Conservation (phyloP, 2,797 vertebrate genomes). For the Crenuchus spilurus region DNA sequence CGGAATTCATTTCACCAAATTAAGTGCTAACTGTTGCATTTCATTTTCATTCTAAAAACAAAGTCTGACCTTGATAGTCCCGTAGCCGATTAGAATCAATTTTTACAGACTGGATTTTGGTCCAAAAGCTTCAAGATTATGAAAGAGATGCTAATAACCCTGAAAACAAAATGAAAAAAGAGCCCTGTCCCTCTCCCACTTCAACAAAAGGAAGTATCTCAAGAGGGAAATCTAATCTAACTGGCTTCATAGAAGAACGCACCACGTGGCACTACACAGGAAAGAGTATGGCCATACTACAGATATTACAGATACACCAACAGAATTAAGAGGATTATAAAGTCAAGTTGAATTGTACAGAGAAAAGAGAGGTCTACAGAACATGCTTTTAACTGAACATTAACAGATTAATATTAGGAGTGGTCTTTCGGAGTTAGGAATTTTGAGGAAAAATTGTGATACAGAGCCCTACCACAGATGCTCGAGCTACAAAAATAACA, state of each 20-base stretch:
- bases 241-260: slow-evolving; percentile 58
- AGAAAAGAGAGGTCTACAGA: slow-evolving; percentile 59
- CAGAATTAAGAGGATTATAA: slow-evolving; percentile 4
- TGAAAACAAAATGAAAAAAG: slow-evolving; percentile 19
- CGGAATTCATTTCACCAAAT: slow-evolving; percentile 59
- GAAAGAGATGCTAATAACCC: slow-evolving; percentile 32
- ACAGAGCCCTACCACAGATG: slow-evolving; percentile 34
- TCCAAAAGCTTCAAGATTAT: slow-evolving; percentile 41
- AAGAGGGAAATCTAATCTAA: slow-evolving; percentile 48
- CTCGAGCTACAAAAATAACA: slow-evolving; percentile 53
- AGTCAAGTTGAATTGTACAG: slow-evolving; percentile 29
- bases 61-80: slow-evolving; percentile 64
- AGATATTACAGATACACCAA: slow-evolving; percentile 8
- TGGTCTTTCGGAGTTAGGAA: slow-evolving; percentile 11
- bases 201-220: slow-evolving; percentile 50
- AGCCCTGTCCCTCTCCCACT: slow-evolving; percentile 55
- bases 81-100: slow-evolving; percentile 44
- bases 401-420: background rate
- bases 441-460: background rate
- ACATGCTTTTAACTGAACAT: slow-evolving; percentile 14
- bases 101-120: slow-evolving; percentile 39
- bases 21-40: slow-evolving; percentile 79
- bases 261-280: slow-evolving; percentile 52
- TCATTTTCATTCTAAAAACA: slow-evolving; percentile 50
- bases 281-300: slow-evolving; percentile 29